Conservation (phyloP, 2,113 vertebrate genomes). For the Acanthisitta chloris region DNA sequence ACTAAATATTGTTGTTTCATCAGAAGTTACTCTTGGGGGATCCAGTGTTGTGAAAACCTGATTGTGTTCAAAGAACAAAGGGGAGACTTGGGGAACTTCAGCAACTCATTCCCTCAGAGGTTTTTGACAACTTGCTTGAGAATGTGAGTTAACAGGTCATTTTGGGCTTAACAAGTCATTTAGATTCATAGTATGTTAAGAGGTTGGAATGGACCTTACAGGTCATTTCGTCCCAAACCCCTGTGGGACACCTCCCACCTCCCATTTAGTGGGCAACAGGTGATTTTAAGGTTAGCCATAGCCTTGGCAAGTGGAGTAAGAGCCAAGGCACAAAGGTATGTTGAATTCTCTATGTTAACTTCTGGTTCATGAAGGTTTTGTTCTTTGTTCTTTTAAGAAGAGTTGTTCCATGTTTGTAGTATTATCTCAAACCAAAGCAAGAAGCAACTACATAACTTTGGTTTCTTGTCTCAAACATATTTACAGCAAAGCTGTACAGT, state of each 20-base stretch:
- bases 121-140: neutral
- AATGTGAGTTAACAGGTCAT: rapidly evolving
- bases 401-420: rapidly evolving
- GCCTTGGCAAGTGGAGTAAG: neutral
- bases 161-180: neutral
- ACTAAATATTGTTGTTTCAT: too few relatives aligned
- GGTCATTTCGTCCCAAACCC: too few relatives aligned
- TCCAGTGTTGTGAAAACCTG: rapidly evolving
- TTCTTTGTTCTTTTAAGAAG: too few relatives aligned
- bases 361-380: rapidly evolving
- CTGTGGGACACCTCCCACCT: too few relatives aligned
- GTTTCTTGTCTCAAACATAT: neutral
- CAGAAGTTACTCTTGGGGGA: too few relatives aligned
- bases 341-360: rapidly evolving
- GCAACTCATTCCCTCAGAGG: rapidly evolving
- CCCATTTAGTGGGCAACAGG: neutral
- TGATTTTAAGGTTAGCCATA: neutral
- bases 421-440: neutral
- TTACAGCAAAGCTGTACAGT: neutral
- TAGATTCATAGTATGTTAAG: too few relatives aligned
- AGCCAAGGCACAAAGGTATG: neutral
- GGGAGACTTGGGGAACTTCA: neutral
- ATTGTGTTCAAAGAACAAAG: rapidly evolving
- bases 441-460: rapidly evolving
- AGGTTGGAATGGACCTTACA: too few relatives aligned